Evolutionary conservation across 2,113 vertebrate genomes (phyloP), one percentile per base, ranked within the genome.

Genomic region (Anseranas semipalmata): DNA sequence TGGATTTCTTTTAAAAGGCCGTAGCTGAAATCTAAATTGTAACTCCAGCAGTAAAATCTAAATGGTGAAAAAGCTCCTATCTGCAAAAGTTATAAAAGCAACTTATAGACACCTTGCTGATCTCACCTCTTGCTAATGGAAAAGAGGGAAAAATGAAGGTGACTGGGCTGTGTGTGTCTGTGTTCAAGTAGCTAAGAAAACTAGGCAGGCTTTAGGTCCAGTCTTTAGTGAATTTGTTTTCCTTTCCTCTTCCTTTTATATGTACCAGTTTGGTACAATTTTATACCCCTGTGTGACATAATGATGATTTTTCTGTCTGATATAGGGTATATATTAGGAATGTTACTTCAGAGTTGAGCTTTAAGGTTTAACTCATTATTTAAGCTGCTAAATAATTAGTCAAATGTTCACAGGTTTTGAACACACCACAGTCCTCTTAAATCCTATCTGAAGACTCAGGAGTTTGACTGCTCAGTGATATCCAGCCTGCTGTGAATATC

Each of bases 1-100:
- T 90, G 63, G 67, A 90, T 96, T 91, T 94, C 84, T 93, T 88
- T 83, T 39, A 60, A 8, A 22, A 93, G 86, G 17, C 37, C 13
- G 22, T 28, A 83, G 41, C 46, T 86, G 75, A 81, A 90, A 67
- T 86, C 46, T 71, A 81, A 86, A 68, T 65, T 71, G 13, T 19
- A 71, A 56, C 12, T 84, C 32, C 37, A 70, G 46, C 53, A 67
- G 43, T 28, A 43, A 89, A 91, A 89, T 37, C 12, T 71, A 53
- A 80, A 68, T 72, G 73, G 24, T 55, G 32, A 70, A 73, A 79
- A 74, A 62, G 9, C 1, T 3, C 0, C 3, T 37, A 37, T 53
- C 70, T 45, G 8, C 88, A 59, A 90, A 86, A 67, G 67, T 48
- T 46, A 30, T 85, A 62, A 62, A 84, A 82, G 9, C 35, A 48